phyloP scores from a whole-genome alignment of 2,113 vertebrate species.

The Cepphus grylle region DNA sequence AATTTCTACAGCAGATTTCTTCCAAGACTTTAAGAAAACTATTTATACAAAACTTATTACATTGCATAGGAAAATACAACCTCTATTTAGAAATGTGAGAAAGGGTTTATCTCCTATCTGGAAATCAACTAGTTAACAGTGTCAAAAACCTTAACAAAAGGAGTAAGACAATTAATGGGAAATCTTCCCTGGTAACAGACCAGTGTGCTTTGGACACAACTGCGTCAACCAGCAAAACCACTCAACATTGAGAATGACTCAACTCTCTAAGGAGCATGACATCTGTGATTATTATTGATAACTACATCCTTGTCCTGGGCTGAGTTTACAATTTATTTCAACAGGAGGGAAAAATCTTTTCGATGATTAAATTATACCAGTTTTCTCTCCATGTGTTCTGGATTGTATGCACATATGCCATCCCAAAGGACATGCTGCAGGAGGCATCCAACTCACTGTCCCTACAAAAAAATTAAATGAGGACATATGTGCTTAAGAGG shows the following conservation, averaged over 20 bases:
- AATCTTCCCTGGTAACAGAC: neutral
- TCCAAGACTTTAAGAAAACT: neutral
- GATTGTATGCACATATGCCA: neutral
- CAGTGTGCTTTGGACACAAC: neutral
- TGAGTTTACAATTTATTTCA: neutral
- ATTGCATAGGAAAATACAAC: neutral
- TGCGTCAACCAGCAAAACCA: neutral
- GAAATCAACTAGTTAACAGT: neutral
- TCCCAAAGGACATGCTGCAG: neutral
- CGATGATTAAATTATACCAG: conserved; percentile 11
- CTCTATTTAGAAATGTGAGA: neutral
- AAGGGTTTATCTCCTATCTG: neutral
- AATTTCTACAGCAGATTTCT: neutral
- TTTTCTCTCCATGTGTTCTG: neutral
- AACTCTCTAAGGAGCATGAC: neutral
- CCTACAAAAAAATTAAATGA: neutral
- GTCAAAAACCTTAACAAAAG: neutral
- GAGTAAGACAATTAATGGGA: neutral
- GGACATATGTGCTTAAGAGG: neutral
- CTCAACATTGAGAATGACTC: neutral
- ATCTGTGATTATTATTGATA: conserved; percentile 13
- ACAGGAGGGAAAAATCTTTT: neutral
- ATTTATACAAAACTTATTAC: neutral
- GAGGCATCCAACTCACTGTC: neutral
- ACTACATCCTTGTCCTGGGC: neutral